Evolutionary conservation across 1,140 invertebrate species (phyloP), one percentile per base, ranked within the genome.

Genomic region (Mamestra configurata): DNA sequence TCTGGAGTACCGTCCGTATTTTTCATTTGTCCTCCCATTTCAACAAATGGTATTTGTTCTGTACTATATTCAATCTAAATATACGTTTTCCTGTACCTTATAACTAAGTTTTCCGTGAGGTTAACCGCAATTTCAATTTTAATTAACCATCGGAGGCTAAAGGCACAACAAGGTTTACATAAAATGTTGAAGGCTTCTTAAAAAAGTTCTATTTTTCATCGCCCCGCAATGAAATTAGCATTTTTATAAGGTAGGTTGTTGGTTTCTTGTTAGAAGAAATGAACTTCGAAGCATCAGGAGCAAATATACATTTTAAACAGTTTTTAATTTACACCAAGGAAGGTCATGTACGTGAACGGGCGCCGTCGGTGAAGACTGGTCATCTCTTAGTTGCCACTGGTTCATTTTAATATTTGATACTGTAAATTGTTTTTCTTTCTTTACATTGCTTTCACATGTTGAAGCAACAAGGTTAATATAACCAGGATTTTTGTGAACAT

Each of bases 71-170:
- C 3, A 27, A 10, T 24, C 53, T 27, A 46, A 68, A 68, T 46
- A 46, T 49, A 68, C 13, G 15, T 49, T 68, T 68, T 49, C 64
- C 64, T 46, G 40, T 68, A 68, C 5, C 11, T 8, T 15, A 20
- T n/a, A 40, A 43, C 40, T 7, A 11, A 18, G 15, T 20, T 27
- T 49, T 68, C 37, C 64, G 22, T 46, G 22, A 24, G 64, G 40
- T 68, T 46, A 61, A 61, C 37, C 40, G 40, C 64, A 68, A 49
- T 49, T 68, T 68, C 20, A 68, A 46, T 49, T 46, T 68, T 68
- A 49, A 68, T 68, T 68, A 68, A 49, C 20, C 43, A 68, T n/a
- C n/a, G 20, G 27, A 68, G 37, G 59, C 18, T 18, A 13, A 64
- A 24, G 15, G n/a, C 37, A 68, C 43, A 68, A 46, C 37, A 68